Evolutionary conservation across 2,113 vertebrate species (phyloP), one percentile per base, ranked within the genome.

Genomic region (Hemibagrus wyckioides): DNA sequence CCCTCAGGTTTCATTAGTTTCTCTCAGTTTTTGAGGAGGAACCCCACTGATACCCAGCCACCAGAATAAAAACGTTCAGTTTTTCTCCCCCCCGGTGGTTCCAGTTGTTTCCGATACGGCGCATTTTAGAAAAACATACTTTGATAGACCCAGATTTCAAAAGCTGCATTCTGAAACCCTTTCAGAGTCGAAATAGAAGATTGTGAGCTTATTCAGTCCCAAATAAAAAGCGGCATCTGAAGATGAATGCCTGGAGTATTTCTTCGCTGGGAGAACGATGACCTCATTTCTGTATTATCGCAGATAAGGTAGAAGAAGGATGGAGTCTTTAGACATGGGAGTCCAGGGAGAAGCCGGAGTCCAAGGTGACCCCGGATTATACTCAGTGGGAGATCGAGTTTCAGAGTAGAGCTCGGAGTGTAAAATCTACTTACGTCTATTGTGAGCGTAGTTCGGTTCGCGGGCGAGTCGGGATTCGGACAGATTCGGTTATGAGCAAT

Each of bases 241-340:
- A 75, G 28, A 82, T 75, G 54, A 82, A 59, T 75, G 67, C 33
- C 44, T 48, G 11, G 21, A 73, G 52, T 48, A 71, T 87, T 54
- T 86, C 28, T 80, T 76, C 13, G 50, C 21, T 23, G 77, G 76
- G 48, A 39, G 83, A 73, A 69, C 25, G 28, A 44, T 61, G 65
- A 65, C 50, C 44, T n/a, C 33, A 65, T 48, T 76, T 41, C 54
- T 73, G 73, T 67, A 54, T 71, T 82, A 82, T 52, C 44, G 28
- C 30, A 85, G 79, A 82, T 65, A 59, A 48, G 48, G 75, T 33
- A 13, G 67, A 57, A 76, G 71, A 85, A 79, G 84, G 50, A 77
- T 61, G 39, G 84, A 79, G n/a, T 48, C 41, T 79, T 85, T 79
- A 79, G 73, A 80, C 59, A 39, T 80, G 50, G 61, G 48, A 67